Evolutionary conservation across 2,888 invertebrate genomes (phyloP).

Genomic region (Epistrophella euchroma): DNA sequence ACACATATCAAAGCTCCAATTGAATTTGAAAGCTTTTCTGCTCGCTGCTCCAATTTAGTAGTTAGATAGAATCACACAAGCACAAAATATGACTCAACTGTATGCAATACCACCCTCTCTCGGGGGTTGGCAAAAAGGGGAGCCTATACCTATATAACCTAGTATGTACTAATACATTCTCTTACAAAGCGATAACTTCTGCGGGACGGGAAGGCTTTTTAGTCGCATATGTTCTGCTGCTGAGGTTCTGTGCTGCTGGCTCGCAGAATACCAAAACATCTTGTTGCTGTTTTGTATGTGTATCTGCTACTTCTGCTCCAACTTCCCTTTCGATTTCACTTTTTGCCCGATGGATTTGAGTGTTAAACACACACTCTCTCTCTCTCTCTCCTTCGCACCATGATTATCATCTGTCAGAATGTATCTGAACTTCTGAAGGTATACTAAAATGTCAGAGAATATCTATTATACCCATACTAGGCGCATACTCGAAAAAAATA

Average conservation of each 20-base stretch:
- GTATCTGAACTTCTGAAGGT: constrained; percentile 41
- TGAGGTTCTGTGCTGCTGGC: constrained; percentile 31
- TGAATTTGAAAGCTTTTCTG: constrained; percentile 35
- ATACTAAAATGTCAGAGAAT: constrained; percentile 66
- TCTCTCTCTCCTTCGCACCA: constrained; percentile 53
- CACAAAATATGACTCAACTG: constrained; percentile 41
- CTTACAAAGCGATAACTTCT: constrained; percentile 46
- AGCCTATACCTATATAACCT: constrained; percentile 9
- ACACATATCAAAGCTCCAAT: constrained; percentile 33
- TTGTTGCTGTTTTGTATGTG: constrained; percentile 55
- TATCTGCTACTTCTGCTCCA: constrained; percentile 35
- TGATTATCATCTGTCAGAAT: constrained; percentile 58
- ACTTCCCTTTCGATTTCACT: constrained; percentile 74
- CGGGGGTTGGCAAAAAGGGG: neutral
- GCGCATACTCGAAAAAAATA: constrained; percentile 71
- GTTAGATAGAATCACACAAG: neutral
- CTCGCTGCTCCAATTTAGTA: constrained; percentile 44
- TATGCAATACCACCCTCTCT: constrained; percentile 53
- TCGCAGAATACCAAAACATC: constrained; percentile 55
- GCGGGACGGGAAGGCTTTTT: constrained; percentile 8
- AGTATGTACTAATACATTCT: constrained; percentile 24
- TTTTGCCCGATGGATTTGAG: constrained; percentile 38
- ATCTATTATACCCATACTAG: constrained; percentile 34
- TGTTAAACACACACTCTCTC: constrained; percentile 46
- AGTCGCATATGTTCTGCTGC: constrained; percentile 55